Conservation (phyloP, 1,140 invertebrate species). For the Orchesella cincta region DNA sequence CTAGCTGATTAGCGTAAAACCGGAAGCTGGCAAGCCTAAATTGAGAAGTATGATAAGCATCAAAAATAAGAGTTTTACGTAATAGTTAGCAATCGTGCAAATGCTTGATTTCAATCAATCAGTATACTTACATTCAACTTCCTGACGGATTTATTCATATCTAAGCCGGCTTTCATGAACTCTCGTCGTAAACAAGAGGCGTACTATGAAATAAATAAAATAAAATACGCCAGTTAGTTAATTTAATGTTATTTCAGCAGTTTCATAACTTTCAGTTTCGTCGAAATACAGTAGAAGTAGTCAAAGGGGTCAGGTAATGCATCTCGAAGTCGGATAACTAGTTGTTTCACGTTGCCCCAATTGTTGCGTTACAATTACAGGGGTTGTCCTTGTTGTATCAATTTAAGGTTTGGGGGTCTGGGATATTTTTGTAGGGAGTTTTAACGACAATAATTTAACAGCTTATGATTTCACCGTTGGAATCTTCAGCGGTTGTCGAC, state of each 20-base stretch:
- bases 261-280: too few species aligned
- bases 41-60: not conserved
- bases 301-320: not conserved
- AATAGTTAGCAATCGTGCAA: not conserved
- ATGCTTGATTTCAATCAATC: not conserved
- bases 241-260: too few species aligned
- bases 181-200: slow-evolving; percentile 26
- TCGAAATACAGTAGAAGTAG: not conserved
- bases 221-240: too few species aligned
- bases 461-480: slow-evolving; percentile 7
- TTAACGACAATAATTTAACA: not conserved
- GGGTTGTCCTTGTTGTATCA: too few species aligned
- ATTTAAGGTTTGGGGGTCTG: too few species aligned
- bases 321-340: not conserved
- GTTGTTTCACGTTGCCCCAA: too few species aligned
- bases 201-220: slow-evolving; percentile 31
- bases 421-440: not conserved
- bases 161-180: slow-evolving; percentile 28
- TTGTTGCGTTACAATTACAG: too few species aligned
- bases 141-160: slow-evolving; percentile 28
- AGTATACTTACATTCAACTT: slow-evolving; percentile 34
- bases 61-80: not conserved
- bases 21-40: slow-evolving; percentile 31
- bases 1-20: slow-evolving; percentile 20
- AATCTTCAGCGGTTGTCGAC: slow-evolving; percentile 16